These are phyloP conservation scores for Mustelus asterias DNA, from an alignment of 2,113 vertebrate genomes.

Conservation along the genomic window DNA sequence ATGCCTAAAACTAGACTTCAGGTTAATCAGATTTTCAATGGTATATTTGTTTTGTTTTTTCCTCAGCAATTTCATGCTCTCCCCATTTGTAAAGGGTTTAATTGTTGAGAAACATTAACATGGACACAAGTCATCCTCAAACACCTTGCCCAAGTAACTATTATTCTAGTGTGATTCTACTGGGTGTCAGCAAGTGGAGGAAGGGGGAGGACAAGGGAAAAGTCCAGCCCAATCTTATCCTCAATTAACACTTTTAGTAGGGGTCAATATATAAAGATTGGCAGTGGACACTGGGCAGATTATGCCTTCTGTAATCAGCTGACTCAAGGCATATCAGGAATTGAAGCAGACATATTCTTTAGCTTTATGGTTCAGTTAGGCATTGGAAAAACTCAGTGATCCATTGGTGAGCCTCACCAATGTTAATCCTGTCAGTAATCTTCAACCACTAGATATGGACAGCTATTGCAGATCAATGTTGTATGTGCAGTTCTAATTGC, in stretches of 20 bases:
- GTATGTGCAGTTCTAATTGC: background rate
- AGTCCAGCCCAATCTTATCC: background rate
- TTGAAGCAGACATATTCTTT: background rate
- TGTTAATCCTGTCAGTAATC: background rate
- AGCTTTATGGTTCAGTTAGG: background rate
- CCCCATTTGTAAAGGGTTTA: background rate
- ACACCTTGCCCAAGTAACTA: background rate
- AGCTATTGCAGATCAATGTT: background rate
- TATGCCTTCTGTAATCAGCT: background rate
- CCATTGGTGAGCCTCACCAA: background rate
- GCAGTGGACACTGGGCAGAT: background rate
- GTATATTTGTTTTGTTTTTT: background rate
- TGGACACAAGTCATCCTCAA: background rate
- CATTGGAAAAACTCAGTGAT: constrained; percentile 16
- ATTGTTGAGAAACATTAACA: background rate
- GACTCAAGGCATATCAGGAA: background rate
- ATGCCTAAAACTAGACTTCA: background rate
- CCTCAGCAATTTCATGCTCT: background rate
- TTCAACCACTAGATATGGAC: background rate
- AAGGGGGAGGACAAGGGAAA: background rate
- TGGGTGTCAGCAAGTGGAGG: background rate
- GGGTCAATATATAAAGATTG: background rate
- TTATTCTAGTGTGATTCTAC: background rate
- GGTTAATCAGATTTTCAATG: background rate
- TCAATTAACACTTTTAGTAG: background rate